Evolutionary conservation across 2,797 vertebrate genomes (phyloP).

Genomic region (Borostomias antarcticus): DNA sequence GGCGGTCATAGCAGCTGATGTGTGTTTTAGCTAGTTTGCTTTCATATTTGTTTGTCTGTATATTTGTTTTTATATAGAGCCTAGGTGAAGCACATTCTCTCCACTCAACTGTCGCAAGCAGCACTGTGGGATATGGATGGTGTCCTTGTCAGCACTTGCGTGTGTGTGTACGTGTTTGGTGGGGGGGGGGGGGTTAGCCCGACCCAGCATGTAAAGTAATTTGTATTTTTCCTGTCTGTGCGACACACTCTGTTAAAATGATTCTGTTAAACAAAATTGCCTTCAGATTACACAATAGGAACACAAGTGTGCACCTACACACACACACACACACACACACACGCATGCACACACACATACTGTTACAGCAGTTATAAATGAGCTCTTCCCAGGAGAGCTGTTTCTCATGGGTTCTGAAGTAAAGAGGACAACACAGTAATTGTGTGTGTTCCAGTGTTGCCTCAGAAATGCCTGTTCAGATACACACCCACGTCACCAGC

Average conservation of each 20-base stretch:
- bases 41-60: constrained; percentile 45
- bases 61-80: constrained; percentile 37
- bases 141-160: constrained; percentile 19
- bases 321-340: constrained; percentile 1
- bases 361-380: constrained; percentile 67
- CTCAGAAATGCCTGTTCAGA: background rate
- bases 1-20: constrained; percentile 48
- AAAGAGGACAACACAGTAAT: constrained; percentile 55
- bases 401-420: constrained; percentile 54
- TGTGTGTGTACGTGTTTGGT: constrained; percentile 23
- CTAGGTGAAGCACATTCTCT: constrained; percentile 16
- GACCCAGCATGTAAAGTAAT: constrained; percentile 70
- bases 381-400: constrained; percentile 50
- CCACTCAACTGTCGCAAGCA: constrained; percentile 27
- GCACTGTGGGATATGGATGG: constrained; percentile 52
- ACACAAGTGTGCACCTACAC: constrained; percentile 20
- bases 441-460: constrained; percentile 15
- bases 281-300: constrained; percentile 55
- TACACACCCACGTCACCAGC: no score
- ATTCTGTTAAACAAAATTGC: constrained; percentile 73
- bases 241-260: constrained; percentile 61
- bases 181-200: constrained; percentile 39
- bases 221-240: constrained; percentile 69
- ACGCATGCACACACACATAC: constrained; percentile 25
- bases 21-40: constrained; percentile 41